Evolutionary conservation across 2,797 vertebrate species (phyloP).

Genomic region (Betta splendens): DNA sequence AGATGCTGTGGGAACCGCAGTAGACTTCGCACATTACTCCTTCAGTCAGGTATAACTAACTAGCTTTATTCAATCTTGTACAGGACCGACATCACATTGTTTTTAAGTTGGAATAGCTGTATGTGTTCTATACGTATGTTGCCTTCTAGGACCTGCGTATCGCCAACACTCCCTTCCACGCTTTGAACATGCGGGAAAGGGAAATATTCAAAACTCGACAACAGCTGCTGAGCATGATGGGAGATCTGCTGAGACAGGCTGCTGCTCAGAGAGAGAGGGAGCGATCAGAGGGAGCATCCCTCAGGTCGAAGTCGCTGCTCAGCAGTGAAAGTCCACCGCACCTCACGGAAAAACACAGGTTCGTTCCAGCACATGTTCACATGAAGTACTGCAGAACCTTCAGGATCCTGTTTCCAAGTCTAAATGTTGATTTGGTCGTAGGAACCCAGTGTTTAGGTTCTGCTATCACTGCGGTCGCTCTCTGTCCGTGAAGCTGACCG

Average conservation of each 20-base stretch:
- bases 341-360: conserved; percentile 22
- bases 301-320: not conserved
- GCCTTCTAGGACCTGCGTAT: conserved; percentile 77
- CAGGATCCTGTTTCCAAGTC: not conserved
- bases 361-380: not conserved
- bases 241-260: conserved; percentile 67
- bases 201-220: conserved; percentile 69
- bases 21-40: conserved; percentile 83
- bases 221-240: conserved; percentile 80
- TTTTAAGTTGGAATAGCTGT: too few species aligned
- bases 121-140: too few species aligned
- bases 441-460: conserved; percentile 78
- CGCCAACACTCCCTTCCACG: conserved; percentile 80
- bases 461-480: conserved; percentile 88
- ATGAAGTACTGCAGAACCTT: not conserved
- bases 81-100: too few species aligned
- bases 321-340: not conserved
- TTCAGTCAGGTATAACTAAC: conserved; percentile 90
- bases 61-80: too few species aligned
- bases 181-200: conserved; percentile 72
- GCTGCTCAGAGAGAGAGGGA: conserved; percentile 60
- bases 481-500: conserved; percentile 70
- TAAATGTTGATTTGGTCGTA: conserved; percentile 44
- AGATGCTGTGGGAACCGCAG: conserved; percentile 79
- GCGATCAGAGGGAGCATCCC: conserved; percentile 60